Evolutionary conservation across 2,797 vertebrate species (phyloP), one percentile per base, ranked within the genome.

Genomic region (Ibycter americanus): DNA sequence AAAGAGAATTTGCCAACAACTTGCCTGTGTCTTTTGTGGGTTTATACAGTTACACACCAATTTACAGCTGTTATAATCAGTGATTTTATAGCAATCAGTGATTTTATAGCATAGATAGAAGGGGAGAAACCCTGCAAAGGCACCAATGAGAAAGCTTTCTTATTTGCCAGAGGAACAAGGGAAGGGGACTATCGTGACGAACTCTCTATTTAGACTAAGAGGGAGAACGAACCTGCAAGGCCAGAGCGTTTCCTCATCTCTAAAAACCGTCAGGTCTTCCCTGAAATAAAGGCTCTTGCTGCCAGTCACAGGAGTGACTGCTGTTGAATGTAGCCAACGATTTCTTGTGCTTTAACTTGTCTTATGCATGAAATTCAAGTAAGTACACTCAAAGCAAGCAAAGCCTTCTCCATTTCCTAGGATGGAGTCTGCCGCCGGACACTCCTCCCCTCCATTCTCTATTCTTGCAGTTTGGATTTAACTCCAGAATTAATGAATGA

Each of bases 361-460:
- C 17, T 68, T 20, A 31, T 1, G 72, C 23, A 32, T 32, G 6
- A 89, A 49, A 67, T 61, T 52, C 16, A 42, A 61, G 15, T 12
- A 34, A 76, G 21, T 22, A 34, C n/a, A 47, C 23, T 66, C 56
- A 77, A 47, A 74, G 38, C 26, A 68, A 89, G 36, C 11, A 40
- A 74, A 61, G 36, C 27, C 34, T 26, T 67, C 65, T 66, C 42
- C 1, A 0, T 26, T 76, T 61, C 23, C 46, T 42, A 51, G 61
- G 49, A 67, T 0, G 0, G 32, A 91, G 10, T 11, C 38, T 83
- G 32, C 34, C 18, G 9, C 31, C 0, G 6, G 76, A 23, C 23
- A 26, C 31, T 87, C 32, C 42, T 40, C 56, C 56, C 20, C 56
- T 74, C 17, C 27, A 9, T 44, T 67, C 47, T 68, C 52, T 46